Conservation (phyloP, 1,140 invertebrate species). For the Drosophila truncata region DNA sequence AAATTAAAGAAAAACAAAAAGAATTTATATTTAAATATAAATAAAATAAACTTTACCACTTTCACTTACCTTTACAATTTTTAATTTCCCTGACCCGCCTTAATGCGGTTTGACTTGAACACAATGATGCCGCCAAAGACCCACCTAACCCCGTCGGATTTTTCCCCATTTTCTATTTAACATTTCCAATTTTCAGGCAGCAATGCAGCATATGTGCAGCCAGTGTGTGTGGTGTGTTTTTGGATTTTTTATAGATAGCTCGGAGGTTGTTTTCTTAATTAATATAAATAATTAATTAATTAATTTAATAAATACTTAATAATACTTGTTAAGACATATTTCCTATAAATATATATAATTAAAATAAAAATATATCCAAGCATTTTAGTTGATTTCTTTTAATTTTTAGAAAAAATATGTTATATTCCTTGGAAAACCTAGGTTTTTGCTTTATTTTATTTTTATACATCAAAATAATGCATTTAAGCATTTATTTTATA, state of each 20-base stretch:
- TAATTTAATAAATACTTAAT: too few relatives aligned
- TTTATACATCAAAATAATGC: not conserved
- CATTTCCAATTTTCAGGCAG: not conserved
- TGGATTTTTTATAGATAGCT: not conserved
- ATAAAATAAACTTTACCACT: conserved; percentile 3
- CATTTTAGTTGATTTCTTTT: not conserved
- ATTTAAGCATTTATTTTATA: not conserved
- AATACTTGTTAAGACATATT: not conserved
- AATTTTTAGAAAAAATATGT: not conserved
- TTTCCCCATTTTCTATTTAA: conserved; percentile 29
- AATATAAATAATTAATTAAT: too few relatives aligned
- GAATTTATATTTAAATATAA: not conserved
- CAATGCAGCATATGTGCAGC: conserved; percentile 24
- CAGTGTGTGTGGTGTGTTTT: not conserved
- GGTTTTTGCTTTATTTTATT: not conserved
- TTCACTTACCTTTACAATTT: conserved; percentile 26
- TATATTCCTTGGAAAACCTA: not conserved
- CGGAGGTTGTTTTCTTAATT: not conserved
- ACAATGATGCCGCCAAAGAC: conserved; percentile 4
- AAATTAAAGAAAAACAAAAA: not conserved
- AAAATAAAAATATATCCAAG: not conserved
- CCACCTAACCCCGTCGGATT: not conserved
- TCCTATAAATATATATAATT: too few relatives aligned
- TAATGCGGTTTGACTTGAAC: conserved; percentile 56
- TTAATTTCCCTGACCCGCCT: conserved; percentile 57